phyloP scores from a whole-genome alignment of 2,797 vertebrate species.

The Hydrophis major region DNA sequence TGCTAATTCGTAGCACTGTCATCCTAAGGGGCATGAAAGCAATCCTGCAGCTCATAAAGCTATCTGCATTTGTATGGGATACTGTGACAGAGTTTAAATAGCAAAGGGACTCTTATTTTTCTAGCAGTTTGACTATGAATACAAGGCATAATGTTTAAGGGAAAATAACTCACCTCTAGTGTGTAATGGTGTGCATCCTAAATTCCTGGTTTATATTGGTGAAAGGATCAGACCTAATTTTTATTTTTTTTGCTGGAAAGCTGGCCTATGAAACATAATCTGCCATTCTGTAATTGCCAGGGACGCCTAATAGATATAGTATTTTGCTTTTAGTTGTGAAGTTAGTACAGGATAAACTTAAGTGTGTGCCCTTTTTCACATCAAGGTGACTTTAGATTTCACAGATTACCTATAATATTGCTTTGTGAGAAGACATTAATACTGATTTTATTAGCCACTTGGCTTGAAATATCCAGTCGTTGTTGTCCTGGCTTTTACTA shows the following conservation, averaged over 20 bases:
- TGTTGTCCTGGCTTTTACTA: background rate
- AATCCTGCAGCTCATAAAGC: background rate
- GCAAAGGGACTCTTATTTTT: background rate
- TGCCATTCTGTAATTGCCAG: background rate
- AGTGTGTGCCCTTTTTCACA: background rate
- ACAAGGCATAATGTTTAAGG: background rate
- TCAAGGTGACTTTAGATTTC: background rate
- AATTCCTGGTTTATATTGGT: background rate
- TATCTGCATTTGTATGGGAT: background rate
- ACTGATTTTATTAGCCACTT: slow-evolving; percentile 12
- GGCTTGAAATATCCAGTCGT: background rate
- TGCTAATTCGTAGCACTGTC: background rate
- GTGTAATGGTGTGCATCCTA: background rate
- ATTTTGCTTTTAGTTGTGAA: background rate
- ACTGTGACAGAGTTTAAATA: background rate
- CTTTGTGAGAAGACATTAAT: slow-evolving; percentile 1
- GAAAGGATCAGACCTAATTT: background rate
- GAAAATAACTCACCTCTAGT: background rate
- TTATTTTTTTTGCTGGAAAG: background rate
- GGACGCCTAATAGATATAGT: background rate
- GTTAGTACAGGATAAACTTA: background rate
- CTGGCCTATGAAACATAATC: background rate
- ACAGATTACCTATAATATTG: background rate
- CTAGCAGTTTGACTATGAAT: background rate
- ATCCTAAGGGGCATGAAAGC: background rate